Conservation (phyloP, 2,797 vertebrate species). For the Ispidina picta region DNA sequence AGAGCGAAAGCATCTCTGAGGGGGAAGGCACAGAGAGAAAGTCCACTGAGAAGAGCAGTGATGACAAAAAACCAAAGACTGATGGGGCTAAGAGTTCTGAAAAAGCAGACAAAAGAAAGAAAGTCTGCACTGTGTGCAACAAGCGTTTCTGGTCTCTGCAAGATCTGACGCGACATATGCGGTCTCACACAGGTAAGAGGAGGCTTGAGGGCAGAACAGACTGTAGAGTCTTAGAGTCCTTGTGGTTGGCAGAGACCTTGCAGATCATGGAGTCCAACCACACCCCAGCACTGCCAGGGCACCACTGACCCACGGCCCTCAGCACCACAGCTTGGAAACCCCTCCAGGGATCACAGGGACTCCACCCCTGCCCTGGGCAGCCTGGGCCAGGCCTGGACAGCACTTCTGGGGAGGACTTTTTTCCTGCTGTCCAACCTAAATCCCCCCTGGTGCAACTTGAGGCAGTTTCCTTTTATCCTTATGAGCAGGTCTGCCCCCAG, state of each 20-base stretch:
- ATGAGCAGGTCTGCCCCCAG: neutral
- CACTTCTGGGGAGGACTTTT: neutral
- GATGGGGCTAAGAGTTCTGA: conserved; percentile 71
- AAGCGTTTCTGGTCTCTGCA: conserved; percentile 98
- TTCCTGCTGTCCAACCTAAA: neutral
- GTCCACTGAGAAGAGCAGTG: conserved; percentile 86
- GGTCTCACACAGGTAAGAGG: conserved; percentile 93
- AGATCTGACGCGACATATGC: conserved; percentile 95
- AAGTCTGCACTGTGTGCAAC: conserved; percentile 92
- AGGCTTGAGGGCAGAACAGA: conserved; percentile 14
- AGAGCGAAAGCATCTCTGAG: conserved; percentile 77
- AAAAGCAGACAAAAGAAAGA: conserved; percentile 96
- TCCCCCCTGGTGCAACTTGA: neutral
- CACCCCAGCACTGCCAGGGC: neutral
- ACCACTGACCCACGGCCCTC: neutral
- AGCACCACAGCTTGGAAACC: neutral
- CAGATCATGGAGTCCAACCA: neutral
- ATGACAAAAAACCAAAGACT: conserved; percentile 89
- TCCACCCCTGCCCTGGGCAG: neutral
- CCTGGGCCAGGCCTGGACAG: neutral
- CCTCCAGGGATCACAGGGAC: neutral
- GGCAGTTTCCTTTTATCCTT: neutral
- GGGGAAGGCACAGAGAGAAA: conserved; percentile 81
- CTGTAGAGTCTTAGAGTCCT: neutral
- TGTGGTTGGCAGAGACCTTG: neutral